Evolutionary conservation across 2,888 invertebrate genomes (phyloP).

Genomic region (Encarsia formosa): DNA sequence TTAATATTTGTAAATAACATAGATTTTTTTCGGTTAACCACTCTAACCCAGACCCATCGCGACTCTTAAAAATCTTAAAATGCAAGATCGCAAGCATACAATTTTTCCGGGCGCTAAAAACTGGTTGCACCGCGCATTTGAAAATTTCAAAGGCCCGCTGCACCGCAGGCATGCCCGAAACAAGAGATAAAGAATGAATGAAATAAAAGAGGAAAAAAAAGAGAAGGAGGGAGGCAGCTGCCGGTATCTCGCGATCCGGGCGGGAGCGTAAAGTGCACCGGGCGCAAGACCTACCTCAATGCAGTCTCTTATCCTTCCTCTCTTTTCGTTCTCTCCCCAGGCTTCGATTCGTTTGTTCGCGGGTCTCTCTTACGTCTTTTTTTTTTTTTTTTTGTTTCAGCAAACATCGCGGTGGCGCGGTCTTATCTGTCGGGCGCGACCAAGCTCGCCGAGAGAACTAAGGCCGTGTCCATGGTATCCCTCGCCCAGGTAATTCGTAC

Average conservation of each 20-base stretch:
- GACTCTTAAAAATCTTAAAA: no score
- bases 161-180: not conserved
- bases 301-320: not conserved
- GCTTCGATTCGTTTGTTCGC: not conserved
- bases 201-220: not conserved
- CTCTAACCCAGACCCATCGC: no score
- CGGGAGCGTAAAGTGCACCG: no score
- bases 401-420: conserved; percentile 78
- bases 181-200: not conserved
- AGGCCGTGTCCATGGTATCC: conserved; percentile 78
- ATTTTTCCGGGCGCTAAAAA: no score
- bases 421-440: conserved; percentile 84
- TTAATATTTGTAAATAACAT: no score
- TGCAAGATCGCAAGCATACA: no score
- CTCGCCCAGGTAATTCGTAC: conserved; percentile 61
- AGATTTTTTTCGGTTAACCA: no score
- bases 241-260: no score
- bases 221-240: not conserved
- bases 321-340: no score
- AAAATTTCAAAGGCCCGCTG: not conserved
- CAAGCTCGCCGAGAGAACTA: conserved; percentile 72
- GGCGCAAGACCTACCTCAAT: not conserved
- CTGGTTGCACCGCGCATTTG: no score
- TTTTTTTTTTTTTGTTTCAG: no score
- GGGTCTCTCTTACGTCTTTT: no score